These are phyloP conservation scores for Archocentrus centrarchus DNA, from an alignment of 2,113 vertebrate species.

Conservation along the genomic window DNA sequence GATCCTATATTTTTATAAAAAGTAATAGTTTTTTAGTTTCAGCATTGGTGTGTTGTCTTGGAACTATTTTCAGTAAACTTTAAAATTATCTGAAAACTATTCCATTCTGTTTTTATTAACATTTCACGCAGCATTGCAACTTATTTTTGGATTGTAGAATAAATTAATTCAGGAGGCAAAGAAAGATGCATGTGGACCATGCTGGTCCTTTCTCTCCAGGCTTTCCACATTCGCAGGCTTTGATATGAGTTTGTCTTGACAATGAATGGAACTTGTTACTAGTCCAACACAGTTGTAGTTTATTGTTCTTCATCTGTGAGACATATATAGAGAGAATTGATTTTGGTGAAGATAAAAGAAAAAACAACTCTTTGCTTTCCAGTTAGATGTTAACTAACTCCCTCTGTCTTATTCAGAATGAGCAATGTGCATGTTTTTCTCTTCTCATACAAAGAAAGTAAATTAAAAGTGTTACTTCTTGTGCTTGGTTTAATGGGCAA, in stretches of 20 bases:
- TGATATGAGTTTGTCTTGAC: neutral
- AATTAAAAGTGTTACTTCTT: constrained; percentile 63
- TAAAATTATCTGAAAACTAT: neutral
- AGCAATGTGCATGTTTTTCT: constrained; percentile 37
- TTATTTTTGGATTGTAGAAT: neutral
- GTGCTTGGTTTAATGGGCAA: constrained; percentile 59
- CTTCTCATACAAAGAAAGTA: constrained; percentile 46
- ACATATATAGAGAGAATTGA: constrained; percentile 36
- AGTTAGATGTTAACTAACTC: constrained; percentile 44
- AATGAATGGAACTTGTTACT: neutral
- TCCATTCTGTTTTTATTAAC: neutral
- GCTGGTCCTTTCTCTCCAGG: neutral
- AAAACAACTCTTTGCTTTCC: constrained; percentile 32
- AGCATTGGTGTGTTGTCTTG: neutral
- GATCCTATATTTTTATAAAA: neutral
- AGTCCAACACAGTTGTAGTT: constrained; percentile 7
- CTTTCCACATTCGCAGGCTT: neutral
- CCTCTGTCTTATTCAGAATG: constrained; percentile 35
- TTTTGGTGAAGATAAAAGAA: constrained; percentile 19
- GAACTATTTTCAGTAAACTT: neutral
- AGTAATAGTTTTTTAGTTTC: neutral
- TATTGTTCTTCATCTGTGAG: constrained; percentile 16
- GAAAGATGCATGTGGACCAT: neutral
- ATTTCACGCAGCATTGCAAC: neutral
- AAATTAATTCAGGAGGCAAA: rapidly evolving